A percentile compares a stretch with the other conserved stretches of the same genome.
These are phyloP conservation scores for Machimus rusticus DNA, from an alignment of 2,888 invertebrate genomes.

Conservation along the genomic window DNA sequence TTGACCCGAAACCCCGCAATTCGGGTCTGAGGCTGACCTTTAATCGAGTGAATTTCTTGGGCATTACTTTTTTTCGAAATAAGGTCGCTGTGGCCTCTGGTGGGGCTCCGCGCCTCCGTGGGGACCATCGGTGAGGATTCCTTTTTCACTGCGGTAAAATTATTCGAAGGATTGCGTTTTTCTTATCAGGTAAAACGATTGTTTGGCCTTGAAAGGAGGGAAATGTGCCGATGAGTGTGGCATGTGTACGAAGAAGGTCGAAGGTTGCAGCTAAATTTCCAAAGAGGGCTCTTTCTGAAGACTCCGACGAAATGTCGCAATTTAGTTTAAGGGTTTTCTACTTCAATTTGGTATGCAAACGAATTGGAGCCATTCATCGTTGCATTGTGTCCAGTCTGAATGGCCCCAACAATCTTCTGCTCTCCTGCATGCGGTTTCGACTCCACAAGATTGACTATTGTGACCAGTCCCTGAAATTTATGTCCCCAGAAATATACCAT, in stretches of 20 bases:
- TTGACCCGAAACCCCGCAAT: conserved; percentile 8
- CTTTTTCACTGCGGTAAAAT: not conserved
- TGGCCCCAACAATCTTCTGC: not conserved
- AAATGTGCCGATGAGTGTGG: not conserved
- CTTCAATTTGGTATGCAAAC: conserved; percentile 20
- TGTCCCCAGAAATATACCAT: not conserved
- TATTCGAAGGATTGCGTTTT: conserved; percentile 23
- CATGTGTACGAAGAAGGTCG: not conserved
- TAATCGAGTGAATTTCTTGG: not conserved
- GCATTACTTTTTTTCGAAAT: not conserved
- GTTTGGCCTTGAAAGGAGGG: not conserved
- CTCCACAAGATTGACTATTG: not conserved
- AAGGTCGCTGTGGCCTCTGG: not conserved
- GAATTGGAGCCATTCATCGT: not conserved
- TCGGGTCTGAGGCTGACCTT: conserved; percentile 9
- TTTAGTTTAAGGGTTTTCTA: not conserved
- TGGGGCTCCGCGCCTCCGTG: not conserved
- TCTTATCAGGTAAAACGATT: conserved; percentile 19
- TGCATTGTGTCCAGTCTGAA: conserved; percentile 6
- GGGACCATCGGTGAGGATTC: not conserved
- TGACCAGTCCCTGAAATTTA: not conserved
- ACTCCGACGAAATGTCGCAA: conserved; percentile 3
- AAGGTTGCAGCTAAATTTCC: not conserved
- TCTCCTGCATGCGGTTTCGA: not conserved
- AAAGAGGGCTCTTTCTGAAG: not conserved